These are phyloP conservation scores for Melanostoma scalare DNA, from an alignment of 2,888 invertebrate genomes.

Conservation along the genomic window DNA sequence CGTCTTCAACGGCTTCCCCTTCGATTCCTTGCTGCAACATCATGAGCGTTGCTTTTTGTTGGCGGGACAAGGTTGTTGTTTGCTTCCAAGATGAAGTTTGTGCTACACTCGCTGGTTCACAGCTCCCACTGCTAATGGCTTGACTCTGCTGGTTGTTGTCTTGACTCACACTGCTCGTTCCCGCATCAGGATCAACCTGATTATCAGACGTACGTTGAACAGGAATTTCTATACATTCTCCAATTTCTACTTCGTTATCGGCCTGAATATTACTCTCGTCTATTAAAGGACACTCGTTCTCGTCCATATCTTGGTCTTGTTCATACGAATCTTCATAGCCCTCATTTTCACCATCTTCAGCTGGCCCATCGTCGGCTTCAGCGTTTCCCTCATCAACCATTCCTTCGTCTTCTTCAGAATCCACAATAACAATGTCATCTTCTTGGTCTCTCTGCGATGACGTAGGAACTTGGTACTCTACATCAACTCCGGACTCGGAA, in stretches of 20 bases:
- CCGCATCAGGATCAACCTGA: constrained; percentile 82
- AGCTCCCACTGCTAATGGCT: constrained; percentile 91
- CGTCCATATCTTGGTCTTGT: constrained; percentile 83
- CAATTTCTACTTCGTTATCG: constrained; percentile 86
- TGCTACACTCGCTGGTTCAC: constrained; percentile 82
- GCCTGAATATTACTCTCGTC: constrained; percentile 84
- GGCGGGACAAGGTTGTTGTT: constrained; percentile 77
- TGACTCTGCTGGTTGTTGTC: constrained; percentile 85
- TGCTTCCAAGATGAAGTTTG: constrained; percentile 79
- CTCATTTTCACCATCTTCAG: constrained; percentile 84
- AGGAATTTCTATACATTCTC: constrained; percentile 86
- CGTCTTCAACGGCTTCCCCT: constrained; percentile 83
- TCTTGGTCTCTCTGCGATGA: constrained; percentile 94
- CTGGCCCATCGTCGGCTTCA: constrained; percentile 82
- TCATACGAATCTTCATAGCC: constrained; percentile 84
- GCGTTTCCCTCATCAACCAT: constrained; percentile 84
- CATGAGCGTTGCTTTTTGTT: constrained; percentile 78
- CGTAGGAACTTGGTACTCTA: constrained; percentile 93
- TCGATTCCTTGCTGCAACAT: constrained; percentile 76
- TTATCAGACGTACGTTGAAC: constrained; percentile 84
- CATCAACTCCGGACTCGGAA: constrained; percentile 84
- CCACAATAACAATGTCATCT: constrained; percentile 91
- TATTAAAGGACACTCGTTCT: constrained; percentile 83
- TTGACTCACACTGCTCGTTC: constrained; percentile 76
- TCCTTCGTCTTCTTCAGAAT: constrained; percentile 88